Conservation (phyloP, 2,888 invertebrate genomes). For the Nemoura dubitans region DNA sequence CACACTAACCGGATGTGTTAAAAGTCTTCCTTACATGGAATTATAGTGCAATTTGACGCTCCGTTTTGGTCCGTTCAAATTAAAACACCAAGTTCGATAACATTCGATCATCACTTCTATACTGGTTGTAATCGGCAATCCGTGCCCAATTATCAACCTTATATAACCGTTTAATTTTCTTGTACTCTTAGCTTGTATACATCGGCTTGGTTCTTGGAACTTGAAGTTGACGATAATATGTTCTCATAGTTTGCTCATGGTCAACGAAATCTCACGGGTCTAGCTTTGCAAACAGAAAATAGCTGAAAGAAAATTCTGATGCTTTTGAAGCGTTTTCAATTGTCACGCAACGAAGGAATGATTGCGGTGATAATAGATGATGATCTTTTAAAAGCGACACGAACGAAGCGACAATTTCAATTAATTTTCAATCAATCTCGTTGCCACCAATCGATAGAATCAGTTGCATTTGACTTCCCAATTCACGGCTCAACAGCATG, state of each 20-base stretch:
- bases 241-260: not conserved
- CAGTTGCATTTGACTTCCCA: too few species aligned
- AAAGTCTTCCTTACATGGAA: not conserved
- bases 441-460: too few species aligned
- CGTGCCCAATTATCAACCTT: not conserved
- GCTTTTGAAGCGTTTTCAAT: too few species aligned
- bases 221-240: not conserved
- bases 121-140: not conserved
- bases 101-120: not conserved
- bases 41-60: not conserved
- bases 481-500: too few species aligned
- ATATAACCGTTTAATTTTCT: not conserved
- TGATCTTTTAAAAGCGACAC: too few species aligned
- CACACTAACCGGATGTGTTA: not conserved
- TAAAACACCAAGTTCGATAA: not conserved
- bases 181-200: not conserved
- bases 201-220: not conserved
- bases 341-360: too few species aligned
- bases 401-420: too few species aligned
- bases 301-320: not conserved
- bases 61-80: not conserved
- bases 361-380: too few species aligned
- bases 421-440: too few species aligned
- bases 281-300: not conserved
- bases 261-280: not conserved